phyloP scores from a whole-genome alignment of 2,113 vertebrate species.

The Spermophilus dauricus region DNA sequence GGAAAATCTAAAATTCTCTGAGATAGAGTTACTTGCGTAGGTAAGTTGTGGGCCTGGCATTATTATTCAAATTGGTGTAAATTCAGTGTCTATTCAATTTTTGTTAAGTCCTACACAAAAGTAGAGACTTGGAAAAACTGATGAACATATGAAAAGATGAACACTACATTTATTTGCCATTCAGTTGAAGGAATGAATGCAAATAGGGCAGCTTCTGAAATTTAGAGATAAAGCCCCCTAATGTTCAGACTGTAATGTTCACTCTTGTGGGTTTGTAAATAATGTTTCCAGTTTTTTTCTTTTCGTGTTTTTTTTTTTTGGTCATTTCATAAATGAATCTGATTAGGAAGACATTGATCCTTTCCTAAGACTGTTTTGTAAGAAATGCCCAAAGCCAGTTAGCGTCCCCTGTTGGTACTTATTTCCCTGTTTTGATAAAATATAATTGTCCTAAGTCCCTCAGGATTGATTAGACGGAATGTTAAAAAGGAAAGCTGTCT shows the following conservation, averaged over 20 bases:
- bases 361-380: constrained; percentile 87
- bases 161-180: neutral
- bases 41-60: neutral
- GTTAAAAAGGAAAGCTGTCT: constrained; percentile 85
- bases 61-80: neutral
- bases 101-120: neutral
- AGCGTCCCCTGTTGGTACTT: constrained; percentile 81
- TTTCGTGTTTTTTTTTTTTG: constrained; percentile 25
- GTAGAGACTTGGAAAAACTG: neutral
- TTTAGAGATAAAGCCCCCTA: constrained; percentile 56
- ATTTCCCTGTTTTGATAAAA: constrained; percentile 85
- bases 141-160: rapidly evolving
- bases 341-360: constrained; percentile 83
- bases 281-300: constrained; percentile 28
- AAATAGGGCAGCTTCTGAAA: constrained; percentile 60
- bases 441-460: constrained; percentile 87
- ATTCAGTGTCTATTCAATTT: neutral
- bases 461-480: constrained; percentile 86
- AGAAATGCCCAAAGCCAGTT: constrained; percentile 81
- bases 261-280: constrained; percentile 80
- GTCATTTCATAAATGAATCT: constrained; percentile 79
- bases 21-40: neutral
- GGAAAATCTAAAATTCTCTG: neutral
- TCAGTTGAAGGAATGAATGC: neutral
- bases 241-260: constrained; percentile 62